Evolutionary conservation across 2,113 vertebrate species (phyloP), one percentile per base, ranked within the genome.

Genomic region (Petaurus breviceps): DNA sequence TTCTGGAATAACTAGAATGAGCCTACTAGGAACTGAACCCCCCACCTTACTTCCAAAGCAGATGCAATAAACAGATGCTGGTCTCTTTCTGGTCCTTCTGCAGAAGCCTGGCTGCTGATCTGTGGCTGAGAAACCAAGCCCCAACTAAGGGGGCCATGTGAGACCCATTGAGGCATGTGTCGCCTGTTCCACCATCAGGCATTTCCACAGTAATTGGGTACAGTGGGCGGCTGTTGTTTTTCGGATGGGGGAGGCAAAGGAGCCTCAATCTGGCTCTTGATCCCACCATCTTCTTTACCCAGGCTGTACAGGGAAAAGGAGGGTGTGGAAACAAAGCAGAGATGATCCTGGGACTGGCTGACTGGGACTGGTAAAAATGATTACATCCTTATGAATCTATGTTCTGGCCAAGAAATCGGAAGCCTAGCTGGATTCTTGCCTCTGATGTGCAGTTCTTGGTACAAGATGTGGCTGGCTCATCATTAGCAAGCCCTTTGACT

Each of bases 261-360:
- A 53, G 96, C 90, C 96, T 90, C 91, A 93, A 50, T 52, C 91
- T 90, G 89, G 52, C 46, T 93, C 8, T 8, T 50, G 89, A 3
- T 51, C 28, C 94, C 94, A 94, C 92, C 6, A 57, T 24, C 51
- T 95, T 90, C 92, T 97, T 90, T 84, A 94, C 61, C 37, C n/a
- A 92, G 19, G 57, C n/a, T 57, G 6, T 90, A 90, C 51, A 54
- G 53, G 50, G 9, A 9, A 46, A 95, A 91, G 43, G 93, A 92
- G 92, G 95, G 49, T 55, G 46, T 92, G 25, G 52, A 92, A 53
- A 91, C 50, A 53, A 19, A 94, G n/a, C 50, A 57, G 9, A 95
- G 47, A 90, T 24, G 89, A 22, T 51, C 54, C 4, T 92, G 47
- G 12, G 94, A 91, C 51, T n/a, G 14, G 61, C 61, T n/a, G 31